Base-by-base conservation (phyloP, 2,888 invertebrate genomes). In the Onchidella celtica region DNA sequence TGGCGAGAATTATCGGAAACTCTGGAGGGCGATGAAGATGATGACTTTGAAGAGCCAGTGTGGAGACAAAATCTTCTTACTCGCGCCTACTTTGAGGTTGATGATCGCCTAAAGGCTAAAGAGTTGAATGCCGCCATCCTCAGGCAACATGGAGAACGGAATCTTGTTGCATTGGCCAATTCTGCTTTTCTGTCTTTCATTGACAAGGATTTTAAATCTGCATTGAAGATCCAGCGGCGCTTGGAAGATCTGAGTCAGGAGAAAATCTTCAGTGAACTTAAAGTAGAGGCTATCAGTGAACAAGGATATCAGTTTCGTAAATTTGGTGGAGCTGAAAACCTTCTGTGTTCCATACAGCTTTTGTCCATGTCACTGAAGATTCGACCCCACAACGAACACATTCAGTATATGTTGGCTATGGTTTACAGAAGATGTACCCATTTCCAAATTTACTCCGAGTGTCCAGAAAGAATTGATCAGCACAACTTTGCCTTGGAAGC, bases 271-370 rank as follows among this genome's bases (percentile, higher is more conserved):
- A 11, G 17, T 6, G 29, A 69, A 29, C 17, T 69, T 1, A 69
- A 40, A 47, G 1, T 69, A 29, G 47, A 36, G 14, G 69, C 69
- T 4, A 21, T 69, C 1, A 47, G 47, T 17, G 69, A 69, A 29
- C 69, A 47, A 27, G 69, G 29, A 4, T 69, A 47, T 29, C 2
- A 17, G 11, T 69, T 27, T 29, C 40, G 69, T 17, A 47, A 47
- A 47, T 47, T 69, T 69, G 69, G 47, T 17, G 69, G 69, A 1
- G 69, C 69, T 14, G 32, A 47, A 27, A 47, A 69, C 29, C 47
- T 47, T 2, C 17, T 27, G 29, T 29, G 27, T 27, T 47, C 69
- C n/a, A 69, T 69, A 11, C 17, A 40, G 21, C 6, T 69, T 27
- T 14, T 69, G 27, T 29, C 32, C 3, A 47, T 47, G 40, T 40